A percentile compares a stretch with the other conserved stretches of the same genome.
Conservation (phyloP, 2,888 invertebrate species). For the Sminthurides aquaticus region DNA sequence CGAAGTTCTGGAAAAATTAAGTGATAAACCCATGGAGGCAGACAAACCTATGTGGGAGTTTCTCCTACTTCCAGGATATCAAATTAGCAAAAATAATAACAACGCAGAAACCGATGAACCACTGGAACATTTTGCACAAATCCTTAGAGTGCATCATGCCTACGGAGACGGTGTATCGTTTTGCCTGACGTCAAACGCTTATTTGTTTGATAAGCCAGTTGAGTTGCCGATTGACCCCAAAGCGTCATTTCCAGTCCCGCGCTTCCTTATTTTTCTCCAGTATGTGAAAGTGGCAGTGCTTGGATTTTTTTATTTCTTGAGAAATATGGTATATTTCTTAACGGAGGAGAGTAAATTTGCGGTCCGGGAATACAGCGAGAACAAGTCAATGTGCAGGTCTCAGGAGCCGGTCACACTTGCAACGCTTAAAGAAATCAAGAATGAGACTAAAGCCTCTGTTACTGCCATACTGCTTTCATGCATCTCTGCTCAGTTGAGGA, state of each 20-base stretch:
- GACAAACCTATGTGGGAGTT: conserved; percentile 36
- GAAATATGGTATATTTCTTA: conserved; percentile 25
- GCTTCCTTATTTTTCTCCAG: conserved; percentile 27
- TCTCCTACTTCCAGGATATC: conserved; percentile 29
- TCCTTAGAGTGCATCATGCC: conserved; percentile 35
- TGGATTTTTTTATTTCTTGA: conserved; percentile 33
- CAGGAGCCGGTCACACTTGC: conserved; percentile 23
- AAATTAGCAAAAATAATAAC: conserved; percentile 2
- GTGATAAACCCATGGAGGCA: conserved; percentile 9
- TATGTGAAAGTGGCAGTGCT: conserved; percentile 33
- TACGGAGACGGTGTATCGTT: conserved; percentile 37
- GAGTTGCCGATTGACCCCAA: conserved; percentile 34
- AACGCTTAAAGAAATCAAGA: conserved; percentile 25
- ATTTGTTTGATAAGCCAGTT: conserved; percentile 31
- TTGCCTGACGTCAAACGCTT: conserved; percentile 31
- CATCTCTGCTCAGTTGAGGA: conserved; percentile 29
- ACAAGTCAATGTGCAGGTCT: conserved; percentile 29
- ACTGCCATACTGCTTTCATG: conserved; percentile 33
- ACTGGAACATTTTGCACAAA: conserved; percentile 26
- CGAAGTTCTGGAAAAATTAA: conserved; percentile 24
- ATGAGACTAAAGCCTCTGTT: conserved; percentile 27
- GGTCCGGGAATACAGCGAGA: conserved; percentile 22
- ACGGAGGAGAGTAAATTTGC: conserved; percentile 23
- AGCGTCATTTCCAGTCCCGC: conserved; percentile 29
- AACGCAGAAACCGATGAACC: not conserved